phyloP scores from a whole-genome alignment of 2,888 invertebrate genomes.

The Crematogaster levior region DNA sequence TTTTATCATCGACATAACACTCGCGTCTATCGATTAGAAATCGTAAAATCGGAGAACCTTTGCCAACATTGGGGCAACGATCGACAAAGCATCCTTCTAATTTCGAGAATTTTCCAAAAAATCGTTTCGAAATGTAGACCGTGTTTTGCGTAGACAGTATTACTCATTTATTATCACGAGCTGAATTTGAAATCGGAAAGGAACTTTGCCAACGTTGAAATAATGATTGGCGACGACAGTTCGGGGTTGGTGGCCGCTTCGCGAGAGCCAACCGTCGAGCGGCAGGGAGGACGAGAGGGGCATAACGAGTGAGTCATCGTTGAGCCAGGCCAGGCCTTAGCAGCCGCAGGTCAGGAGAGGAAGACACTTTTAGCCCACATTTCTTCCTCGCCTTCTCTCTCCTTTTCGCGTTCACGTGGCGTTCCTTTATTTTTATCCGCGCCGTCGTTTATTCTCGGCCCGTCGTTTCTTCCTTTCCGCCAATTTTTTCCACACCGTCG shows the following conservation, averaged over 20 bases:
- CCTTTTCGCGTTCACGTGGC: conserved; percentile 54
- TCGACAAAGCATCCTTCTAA: not conserved
- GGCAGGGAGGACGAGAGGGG: conserved; percentile 46
- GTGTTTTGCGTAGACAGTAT: not conserved
- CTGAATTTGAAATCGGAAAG: conserved; percentile 48
- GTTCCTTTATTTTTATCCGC: conserved; percentile 69
- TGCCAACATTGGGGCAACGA: not conserved
- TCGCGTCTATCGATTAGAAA: not conserved
- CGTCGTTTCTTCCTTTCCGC: conserved; percentile 58
- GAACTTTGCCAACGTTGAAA: conserved; percentile 65
- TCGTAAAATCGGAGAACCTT: not conserved
- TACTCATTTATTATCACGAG: not conserved
- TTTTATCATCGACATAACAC: not conserved
- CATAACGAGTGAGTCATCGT: conserved; percentile 80
- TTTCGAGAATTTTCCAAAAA: not conserved
- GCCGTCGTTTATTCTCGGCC: conserved; percentile 69
- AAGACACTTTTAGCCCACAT: conserved; percentile 84
- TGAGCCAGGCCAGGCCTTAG: conserved; percentile 79
- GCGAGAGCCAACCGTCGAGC: conserved; percentile 43
- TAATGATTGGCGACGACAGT: conserved; percentile 70
- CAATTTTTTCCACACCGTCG: conserved; percentile 36
- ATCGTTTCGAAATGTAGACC: not conserved
- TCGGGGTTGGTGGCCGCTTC: conserved; percentile 66
- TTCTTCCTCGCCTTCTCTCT: conserved; percentile 74
- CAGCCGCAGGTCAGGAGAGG: conserved; percentile 82